These are phyloP conservation scores for Synergus japonicus DNA, from an alignment of 2,888 invertebrate genomes.

Conservation along the genomic window DNA sequence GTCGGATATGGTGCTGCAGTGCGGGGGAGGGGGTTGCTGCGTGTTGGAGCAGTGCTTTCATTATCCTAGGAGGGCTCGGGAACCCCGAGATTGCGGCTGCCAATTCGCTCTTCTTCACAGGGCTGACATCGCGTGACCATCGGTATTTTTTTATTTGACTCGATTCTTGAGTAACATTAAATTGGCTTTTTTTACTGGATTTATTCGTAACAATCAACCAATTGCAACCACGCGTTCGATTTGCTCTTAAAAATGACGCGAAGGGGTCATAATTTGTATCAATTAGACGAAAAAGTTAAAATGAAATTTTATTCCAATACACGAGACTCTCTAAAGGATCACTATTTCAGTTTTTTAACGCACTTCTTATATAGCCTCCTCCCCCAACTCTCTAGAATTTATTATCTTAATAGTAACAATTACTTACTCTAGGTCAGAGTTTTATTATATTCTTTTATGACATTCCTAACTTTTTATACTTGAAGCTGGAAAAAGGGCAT, in stretches of 20 bases:
- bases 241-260: constrained; percentile 22
- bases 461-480: no score
- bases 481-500: no score
- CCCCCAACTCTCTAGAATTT: background rate
- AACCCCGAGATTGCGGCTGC: constrained; percentile 92
- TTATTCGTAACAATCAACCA: constrained; percentile 47
- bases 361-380: background rate
- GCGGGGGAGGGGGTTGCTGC: constrained; percentile 89
- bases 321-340: background rate
- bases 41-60: constrained; percentile 93
- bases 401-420: background rate
- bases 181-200: constrained; percentile 46
- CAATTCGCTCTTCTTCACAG: constrained; percentile 94
- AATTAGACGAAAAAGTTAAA: background rate
- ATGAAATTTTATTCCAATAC: background rate
- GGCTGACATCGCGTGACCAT: constrained; percentile 83
- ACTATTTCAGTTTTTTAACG: background rate
- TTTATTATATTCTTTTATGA: no score
- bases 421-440: background rate
- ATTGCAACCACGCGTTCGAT: constrained; percentile 44
- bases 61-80: constrained; percentile 86
- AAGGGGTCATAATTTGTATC: background rate
- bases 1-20: constrained; percentile 77
- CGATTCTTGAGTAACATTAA: constrained; percentile 44
- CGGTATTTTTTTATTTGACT: constrained; percentile 65